phyloP scores from a whole-genome alignment of 2,113 vertebrate species.

The Eolophus roseicapilla region DNA sequence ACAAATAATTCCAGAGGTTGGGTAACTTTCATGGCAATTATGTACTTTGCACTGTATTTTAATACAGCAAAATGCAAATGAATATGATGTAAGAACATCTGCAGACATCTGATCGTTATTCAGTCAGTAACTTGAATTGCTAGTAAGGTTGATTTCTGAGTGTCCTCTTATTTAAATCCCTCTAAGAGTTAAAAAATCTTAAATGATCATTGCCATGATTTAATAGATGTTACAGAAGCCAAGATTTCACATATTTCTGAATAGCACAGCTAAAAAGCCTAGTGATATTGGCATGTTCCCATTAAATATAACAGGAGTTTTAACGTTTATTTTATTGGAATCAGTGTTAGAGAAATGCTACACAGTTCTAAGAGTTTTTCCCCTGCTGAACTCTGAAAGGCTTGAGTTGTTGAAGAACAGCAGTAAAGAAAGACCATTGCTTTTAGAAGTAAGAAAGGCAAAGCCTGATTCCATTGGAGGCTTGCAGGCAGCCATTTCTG shows the following conservation, averaged over 20 bases:
- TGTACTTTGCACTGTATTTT: background rate
- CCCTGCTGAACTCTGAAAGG: background rate
- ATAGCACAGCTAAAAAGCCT: background rate
- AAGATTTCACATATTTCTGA: slow-evolving; percentile 1
- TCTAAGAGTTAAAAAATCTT: background rate
- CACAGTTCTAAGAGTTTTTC: background rate
- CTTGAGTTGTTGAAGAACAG: background rate
- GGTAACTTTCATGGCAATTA: background rate
- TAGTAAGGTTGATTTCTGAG: background rate
- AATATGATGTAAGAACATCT: background rate
- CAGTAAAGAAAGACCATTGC: background rate
- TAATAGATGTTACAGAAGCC: background rate
- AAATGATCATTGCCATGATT: background rate
- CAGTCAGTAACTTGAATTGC: background rate
- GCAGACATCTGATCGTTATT: background rate
- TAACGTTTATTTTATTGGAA: slow-evolving; percentile 7
- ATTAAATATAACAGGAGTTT: slow-evolving; percentile 8
- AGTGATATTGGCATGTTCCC: background rate
- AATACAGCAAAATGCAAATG: background rate
- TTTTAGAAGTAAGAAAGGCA: background rate
- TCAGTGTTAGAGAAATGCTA: background rate
- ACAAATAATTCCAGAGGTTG: background rate
- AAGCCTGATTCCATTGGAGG: background rate
- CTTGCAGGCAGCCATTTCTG: background rate
- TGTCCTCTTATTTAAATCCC: background rate